These are phyloP conservation scores for Pseudonaja textilis DNA, from an alignment of 2,113 vertebrate genomes.

Conservation along the genomic window DNA sequence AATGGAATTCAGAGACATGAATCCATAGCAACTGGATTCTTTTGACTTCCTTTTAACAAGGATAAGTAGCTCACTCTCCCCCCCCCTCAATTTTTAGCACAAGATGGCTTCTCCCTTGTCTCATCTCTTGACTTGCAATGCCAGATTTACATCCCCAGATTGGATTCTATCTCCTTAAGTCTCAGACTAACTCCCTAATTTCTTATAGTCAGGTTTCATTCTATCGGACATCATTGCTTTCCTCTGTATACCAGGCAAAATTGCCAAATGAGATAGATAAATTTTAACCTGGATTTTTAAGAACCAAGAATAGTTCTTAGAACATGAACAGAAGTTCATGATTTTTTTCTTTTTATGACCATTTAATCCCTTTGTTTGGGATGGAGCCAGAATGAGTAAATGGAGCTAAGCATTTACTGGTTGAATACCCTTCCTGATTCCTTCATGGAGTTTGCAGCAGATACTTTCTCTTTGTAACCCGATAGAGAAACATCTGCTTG, in stretches of 20 bases:
- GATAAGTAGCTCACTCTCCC: constrained; percentile 38
- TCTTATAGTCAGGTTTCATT: background rate
- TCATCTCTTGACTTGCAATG: background rate
- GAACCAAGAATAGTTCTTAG: background rate
- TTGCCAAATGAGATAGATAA: background rate
- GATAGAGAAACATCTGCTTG: background rate
- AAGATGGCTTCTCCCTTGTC: background rate
- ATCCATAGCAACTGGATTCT: constrained; percentile 70
- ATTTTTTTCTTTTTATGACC: background rate
- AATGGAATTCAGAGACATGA: constrained; percentile 55
- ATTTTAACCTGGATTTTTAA: background rate
- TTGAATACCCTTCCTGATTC: background rate
- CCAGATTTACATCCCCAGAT: background rate
- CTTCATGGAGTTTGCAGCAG: background rate
- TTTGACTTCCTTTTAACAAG: constrained; percentile 57
- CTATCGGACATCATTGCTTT: background rate
- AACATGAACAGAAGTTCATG: background rate
- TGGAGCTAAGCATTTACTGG: background rate
- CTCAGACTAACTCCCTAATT: background rate
- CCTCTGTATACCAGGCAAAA: background rate
- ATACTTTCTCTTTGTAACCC: background rate
- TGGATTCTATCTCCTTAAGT: background rate
- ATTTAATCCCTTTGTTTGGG: background rate
- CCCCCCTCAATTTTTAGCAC: background rate
- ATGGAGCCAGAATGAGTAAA: background rate